Evolutionary conservation across 2,797 vertebrate genomes (phyloP).

Genomic region (Falco cherrug): DNA sequence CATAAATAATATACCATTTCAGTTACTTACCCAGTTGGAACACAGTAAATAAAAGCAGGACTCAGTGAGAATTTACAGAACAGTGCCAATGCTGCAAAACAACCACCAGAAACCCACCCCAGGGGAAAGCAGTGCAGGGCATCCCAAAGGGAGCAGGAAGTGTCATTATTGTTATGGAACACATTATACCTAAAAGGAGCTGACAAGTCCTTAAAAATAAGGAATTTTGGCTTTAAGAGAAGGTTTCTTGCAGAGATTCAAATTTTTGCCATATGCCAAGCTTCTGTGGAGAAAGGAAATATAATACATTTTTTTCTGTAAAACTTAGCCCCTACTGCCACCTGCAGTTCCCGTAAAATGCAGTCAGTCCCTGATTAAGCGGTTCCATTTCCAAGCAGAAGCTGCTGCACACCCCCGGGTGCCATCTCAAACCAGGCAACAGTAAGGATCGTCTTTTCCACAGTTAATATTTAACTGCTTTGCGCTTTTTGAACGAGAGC

Average conservation of each 20-base stretch:
- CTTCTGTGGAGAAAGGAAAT: neutral
- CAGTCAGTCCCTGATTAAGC: neutral
- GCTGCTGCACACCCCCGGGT: neutral
- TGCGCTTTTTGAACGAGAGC: neutral
- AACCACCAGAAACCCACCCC: neutral
- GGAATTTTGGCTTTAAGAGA: neutral
- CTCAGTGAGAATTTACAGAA: neutral
- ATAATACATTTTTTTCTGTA: neutral
- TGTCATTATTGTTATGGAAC: neutral
- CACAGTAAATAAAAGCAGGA: neutral
- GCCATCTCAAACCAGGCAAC: neutral
- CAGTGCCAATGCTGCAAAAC: neutral
- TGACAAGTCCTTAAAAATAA: neutral
- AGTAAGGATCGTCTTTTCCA: neutral
- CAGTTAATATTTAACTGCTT: neutral
- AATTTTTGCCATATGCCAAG: neutral
- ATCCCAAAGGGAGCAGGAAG: neutral
- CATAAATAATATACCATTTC: neutral
- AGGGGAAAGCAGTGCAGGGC: neutral
- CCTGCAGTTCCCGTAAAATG: constrained; percentile 31
- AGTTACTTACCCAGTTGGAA: neutral
- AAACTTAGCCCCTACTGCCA: constrained; percentile 58
- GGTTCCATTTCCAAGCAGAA: neutral
- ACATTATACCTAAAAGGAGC: neutral
- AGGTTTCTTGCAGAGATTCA: neutral